Evolutionary conservation across 2,113 vertebrate genomes (phyloP).

Genomic region (Lampris megalopsis): DNA sequence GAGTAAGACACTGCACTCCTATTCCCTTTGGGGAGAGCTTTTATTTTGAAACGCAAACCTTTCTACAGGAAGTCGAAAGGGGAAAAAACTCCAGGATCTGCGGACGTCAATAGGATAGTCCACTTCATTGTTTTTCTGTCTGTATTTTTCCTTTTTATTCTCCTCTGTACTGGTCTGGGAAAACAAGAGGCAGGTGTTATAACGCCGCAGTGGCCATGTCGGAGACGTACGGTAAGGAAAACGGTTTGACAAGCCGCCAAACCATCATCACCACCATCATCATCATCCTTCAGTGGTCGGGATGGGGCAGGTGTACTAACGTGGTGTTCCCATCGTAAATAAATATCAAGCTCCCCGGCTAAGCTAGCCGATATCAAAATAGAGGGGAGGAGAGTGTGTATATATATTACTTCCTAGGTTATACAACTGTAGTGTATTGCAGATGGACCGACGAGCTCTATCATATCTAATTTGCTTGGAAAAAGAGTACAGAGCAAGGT

Average conservation of each 20-base stretch:
- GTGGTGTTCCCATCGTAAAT: constrained; percentile 42
- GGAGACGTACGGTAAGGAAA: constrained; percentile 83
- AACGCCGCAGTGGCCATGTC: constrained; percentile 78
- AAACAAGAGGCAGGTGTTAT: constrained; percentile 30
- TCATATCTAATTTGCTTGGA: background rate
- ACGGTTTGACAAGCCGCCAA: background rate
- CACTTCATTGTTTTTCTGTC: constrained; percentile 61
- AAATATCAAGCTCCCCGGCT: constrained; percentile 62
- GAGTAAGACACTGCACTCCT: background rate
- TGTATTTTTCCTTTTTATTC: constrained; percentile 7
- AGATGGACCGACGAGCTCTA: background rate
- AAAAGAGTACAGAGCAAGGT: background rate
- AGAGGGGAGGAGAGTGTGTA: background rate
- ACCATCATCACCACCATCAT: background rate
- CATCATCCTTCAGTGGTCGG: background rate
- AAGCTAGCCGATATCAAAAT: constrained; percentile 33
- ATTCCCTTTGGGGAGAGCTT: constrained; percentile 13
- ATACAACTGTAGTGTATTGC: background rate
- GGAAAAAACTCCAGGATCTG: constrained; percentile 67
- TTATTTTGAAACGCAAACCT: constrained; percentile 78
- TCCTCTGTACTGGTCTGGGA: background rate
- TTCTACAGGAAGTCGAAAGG: constrained; percentile 73
- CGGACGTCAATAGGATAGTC: constrained; percentile 64
- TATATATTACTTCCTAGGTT: background rate
- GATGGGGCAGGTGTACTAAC: constrained; percentile 63